A percentile compares a stretch with the other conserved stretches of the same genome.
These are phyloP conservation scores for Apus apus DNA, from an alignment of 2,113 vertebrate genomes.

Conservation along the genomic window DNA sequence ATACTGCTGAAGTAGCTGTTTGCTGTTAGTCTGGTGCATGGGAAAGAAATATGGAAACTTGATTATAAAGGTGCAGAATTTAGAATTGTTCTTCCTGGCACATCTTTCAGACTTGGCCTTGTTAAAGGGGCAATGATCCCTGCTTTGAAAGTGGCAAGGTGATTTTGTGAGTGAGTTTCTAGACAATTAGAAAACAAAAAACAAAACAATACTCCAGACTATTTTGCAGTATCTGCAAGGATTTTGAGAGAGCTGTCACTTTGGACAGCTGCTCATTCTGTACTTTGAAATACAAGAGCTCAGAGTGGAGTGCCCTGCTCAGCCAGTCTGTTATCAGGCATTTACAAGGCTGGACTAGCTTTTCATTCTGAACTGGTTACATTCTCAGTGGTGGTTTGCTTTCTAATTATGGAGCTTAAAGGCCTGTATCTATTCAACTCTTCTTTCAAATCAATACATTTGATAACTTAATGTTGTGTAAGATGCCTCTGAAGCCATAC, in stretches of 20 bases:
- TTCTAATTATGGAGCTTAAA: neutral
- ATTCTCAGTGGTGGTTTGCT: neutral
- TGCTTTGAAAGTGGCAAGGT: neutral
- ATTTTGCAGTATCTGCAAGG: neutral
- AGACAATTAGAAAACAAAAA: neutral
- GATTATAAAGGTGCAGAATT: neutral
- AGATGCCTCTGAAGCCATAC: neutral
- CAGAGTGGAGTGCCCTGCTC: neutral
- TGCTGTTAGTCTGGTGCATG: neutral
- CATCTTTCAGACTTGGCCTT: neutral
- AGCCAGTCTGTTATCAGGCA: neutral
- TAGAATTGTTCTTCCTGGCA: neutral
- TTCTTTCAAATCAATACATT: neutral
- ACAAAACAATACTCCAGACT: neutral
- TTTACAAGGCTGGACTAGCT: neutral
- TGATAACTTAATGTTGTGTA: neutral
- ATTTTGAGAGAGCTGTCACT: neutral
- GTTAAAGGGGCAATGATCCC: neutral
- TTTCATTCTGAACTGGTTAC: neutral
- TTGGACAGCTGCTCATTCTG: neutral
- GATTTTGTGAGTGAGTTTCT: neutral
- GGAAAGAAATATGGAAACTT: neutral
- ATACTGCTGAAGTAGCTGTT: neutral
- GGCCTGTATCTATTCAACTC: neutral
- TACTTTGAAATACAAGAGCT: neutral